These are phyloP conservation scores for Gnatocerus cornutus DNA, from an alignment of 2,888 invertebrate species.

Conservation along the genomic window DNA sequence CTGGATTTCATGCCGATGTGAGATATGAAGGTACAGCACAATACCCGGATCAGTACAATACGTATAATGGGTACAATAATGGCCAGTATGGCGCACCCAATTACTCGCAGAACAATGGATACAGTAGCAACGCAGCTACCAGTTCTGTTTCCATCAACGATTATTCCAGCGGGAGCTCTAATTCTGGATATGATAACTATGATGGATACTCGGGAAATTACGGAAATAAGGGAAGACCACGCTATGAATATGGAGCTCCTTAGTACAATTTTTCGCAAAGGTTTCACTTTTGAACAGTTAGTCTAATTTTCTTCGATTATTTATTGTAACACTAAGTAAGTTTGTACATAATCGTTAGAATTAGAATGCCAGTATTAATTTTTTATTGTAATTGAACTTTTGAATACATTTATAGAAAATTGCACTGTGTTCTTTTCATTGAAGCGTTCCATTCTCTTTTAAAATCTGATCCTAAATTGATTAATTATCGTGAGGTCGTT, in stretches of 20 bases:
- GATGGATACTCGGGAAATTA: constrained; percentile 32
- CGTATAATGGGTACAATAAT: constrained; percentile 55
- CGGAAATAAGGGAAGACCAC: constrained; percentile 46
- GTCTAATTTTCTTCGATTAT: constrained; percentile 17
- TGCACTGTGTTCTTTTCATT: background rate
- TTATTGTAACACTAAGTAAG: constrained; percentile 10
- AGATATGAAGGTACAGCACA: constrained; percentile 81
- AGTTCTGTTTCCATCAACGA: constrained; percentile 62
- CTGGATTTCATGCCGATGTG: constrained; percentile 86
- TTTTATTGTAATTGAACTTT: background rate
- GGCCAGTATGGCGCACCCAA: constrained; percentile 44
- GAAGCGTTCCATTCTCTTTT: background rate
- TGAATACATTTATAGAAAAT: constrained; percentile 7
- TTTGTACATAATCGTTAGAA: constrained; percentile 11
- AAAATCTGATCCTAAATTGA: background rate
- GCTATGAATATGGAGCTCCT: constrained; percentile 49
- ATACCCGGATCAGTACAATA: constrained; percentile 75
- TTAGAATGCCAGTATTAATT: constrained; percentile 15
- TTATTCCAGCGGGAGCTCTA: constrained; percentile 54
- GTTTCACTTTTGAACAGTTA: background rate
- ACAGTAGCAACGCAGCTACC: constrained; percentile 51
- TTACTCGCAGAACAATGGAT: constrained; percentile 49
- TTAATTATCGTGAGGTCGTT: too few species aligned
- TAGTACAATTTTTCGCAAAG: too few species aligned
- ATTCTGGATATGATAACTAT: constrained; percentile 45